Percentiles rank a stretch among this genome's conserved stretches.
Conservation (phyloP, 2,113 vertebrate genomes). For the Rhadina sibilatrix region DNA sequence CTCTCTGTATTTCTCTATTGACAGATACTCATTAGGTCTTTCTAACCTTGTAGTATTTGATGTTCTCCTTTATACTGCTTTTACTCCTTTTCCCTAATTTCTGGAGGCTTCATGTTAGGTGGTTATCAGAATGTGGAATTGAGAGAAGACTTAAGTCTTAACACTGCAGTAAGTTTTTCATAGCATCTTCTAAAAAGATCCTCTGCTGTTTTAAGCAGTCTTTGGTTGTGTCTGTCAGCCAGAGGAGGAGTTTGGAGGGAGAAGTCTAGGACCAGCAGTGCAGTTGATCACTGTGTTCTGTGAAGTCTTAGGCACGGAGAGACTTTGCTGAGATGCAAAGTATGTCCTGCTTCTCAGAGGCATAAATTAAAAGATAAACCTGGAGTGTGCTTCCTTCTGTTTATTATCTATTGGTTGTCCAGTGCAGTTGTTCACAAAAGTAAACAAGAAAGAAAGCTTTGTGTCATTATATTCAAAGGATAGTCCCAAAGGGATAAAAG, state of each 20-base stretch:
- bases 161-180: not conserved
- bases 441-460: not conserved
- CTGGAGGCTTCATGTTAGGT: not conserved
- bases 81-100: not conserved
- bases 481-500: not conserved
- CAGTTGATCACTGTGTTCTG: not conserved
- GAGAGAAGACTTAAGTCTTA: not conserved
- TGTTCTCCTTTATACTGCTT: not conserved
- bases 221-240: not conserved
- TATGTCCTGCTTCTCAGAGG: not conserved
- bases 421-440: not conserved
- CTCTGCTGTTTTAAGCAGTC: not conserved
- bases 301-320: not conserved
- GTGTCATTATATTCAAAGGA: not conserved
- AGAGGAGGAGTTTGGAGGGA: not conserved
- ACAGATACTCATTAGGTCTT: not conserved
- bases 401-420: not conserved
- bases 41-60: not conserved
- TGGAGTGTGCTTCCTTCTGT: not conserved
- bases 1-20: not conserved
- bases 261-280: not conserved
- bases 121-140: not conserved
- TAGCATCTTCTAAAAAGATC: not conserved
- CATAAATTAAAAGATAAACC: not conserved
- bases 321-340: not conserved